These are phyloP conservation scores for Oryzaephilus surinamensis DNA, from an alignment of 1,140 invertebrate species.

Conservation along the genomic window DNA sequence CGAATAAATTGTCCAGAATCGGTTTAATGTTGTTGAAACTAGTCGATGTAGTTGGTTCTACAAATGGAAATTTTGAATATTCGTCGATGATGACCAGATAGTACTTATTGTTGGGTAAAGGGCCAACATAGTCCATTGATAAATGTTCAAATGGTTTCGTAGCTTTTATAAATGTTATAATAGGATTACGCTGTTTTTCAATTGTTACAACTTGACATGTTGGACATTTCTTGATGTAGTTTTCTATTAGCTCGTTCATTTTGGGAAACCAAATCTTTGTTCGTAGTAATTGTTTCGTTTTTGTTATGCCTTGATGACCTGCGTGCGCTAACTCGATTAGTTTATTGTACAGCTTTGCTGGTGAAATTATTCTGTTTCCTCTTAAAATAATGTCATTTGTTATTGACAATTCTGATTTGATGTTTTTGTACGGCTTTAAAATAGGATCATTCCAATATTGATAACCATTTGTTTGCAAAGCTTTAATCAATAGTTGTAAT, in stretches of 20 bases:
- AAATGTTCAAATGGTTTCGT: constrained; percentile 5
- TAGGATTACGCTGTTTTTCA: constrained; percentile 3
- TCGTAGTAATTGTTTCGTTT: constrained; percentile 25
- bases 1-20: constrained; percentile 6
- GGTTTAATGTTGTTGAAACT: constrained; percentile 2
- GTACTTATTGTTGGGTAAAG: constrained; percentile 11
- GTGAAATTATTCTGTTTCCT: constrained; percentile 31
- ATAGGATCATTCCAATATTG: constrained; percentile 2
- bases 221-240: constrained; percentile 14
- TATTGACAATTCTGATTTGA: constrained; percentile 7
- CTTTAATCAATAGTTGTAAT: constrained; percentile 2
- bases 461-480: neutral
- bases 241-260: constrained; percentile 24
- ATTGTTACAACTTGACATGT: constrained; percentile 10
- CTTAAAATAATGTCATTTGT: neutral
- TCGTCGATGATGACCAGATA: constrained; percentile 7
- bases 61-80: constrained; percentile 9
- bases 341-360: constrained; percentile 23
- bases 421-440: constrained; percentile 6
- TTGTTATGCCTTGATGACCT: constrained; percentile 22
- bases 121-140: constrained; percentile 8
- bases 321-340: constrained; percentile 19
- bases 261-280: constrained; percentile 30
- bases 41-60: constrained; percentile 3
- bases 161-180: constrained; percentile 1